Conservation (phyloP, 2,797 vertebrate species). For the Enteromius paludinosus region DNA sequence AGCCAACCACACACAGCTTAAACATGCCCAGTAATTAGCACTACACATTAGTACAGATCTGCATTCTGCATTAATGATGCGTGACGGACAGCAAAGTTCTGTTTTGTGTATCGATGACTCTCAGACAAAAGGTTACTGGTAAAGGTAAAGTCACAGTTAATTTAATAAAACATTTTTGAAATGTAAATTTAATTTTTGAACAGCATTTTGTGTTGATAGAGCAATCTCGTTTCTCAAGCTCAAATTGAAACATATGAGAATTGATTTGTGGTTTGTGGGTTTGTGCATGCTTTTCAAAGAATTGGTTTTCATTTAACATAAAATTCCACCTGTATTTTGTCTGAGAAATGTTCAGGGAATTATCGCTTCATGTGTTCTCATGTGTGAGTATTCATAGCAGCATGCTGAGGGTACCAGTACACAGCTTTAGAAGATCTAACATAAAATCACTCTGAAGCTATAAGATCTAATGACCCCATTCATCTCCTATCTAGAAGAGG, state of each 20-base stretch:
- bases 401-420: background rate
- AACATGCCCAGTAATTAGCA: slow-evolving; percentile 20
- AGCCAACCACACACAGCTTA: slow-evolving; percentile 21
- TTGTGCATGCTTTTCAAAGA: background rate
- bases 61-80: slow-evolving; percentile 1
- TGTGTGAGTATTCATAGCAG: background rate
- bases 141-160: background rate
- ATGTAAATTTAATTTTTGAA: background rate
- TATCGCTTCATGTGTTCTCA: background rate
- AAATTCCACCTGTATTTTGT: slow-evolving; percentile 19
- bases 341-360: background rate
- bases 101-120: background rate
- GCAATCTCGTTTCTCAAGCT: background rate
- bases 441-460: background rate
- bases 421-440: background rate
- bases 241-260: background rate
- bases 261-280: background rate
- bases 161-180: background rate
- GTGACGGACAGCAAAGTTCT: background rate
- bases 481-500: slow-evolving; percentile 83
- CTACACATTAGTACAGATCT: background rate
- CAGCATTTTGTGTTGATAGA: background rate
- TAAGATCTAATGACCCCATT: slow-evolving; percentile 21
- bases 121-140: background rate
- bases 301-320: slow-evolving; percentile 13